A percentile compares a stretch with the other conserved stretches of the same genome.
phyloP scores from a whole-genome alignment of 1,140 invertebrate genomes.

The Pseudomyrmex dendroicus region DNA sequence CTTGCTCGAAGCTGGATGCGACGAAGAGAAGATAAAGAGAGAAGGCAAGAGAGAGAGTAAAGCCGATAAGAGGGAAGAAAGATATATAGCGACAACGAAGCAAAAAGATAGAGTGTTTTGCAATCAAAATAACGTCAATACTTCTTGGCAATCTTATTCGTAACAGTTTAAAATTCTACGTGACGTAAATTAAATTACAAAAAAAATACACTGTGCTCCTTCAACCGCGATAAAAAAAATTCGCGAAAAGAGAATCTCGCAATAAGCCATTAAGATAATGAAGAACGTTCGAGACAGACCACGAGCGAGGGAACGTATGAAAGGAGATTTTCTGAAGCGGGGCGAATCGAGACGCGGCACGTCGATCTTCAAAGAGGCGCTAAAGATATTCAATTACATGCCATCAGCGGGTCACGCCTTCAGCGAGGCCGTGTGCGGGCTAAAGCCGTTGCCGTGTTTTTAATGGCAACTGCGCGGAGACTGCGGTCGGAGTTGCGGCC shows the following conservation, averaged over 20 bases:
- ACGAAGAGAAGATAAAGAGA: not conserved
- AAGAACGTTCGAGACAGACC: not conserved
- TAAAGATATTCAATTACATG: slow-evolving; percentile 74
- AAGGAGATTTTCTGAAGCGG: slow-evolving; percentile 40
- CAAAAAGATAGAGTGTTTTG: slow-evolving; percentile 21
- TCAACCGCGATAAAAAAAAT: not conserved
- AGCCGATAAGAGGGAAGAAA: slow-evolving; percentile 21
- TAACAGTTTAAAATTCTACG: slow-evolving; percentile 9
- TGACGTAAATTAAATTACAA: not conserved
- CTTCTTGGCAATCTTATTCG: not conserved
- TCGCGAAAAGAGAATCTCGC: not conserved
- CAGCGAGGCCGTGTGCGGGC: slow-evolving; percentile 32
- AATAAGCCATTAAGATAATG: slow-evolving; percentile 30
- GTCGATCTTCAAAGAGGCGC: slow-evolving; percentile 68
- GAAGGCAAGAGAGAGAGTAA: not conserved
- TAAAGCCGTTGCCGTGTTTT: slow-evolving; percentile 62
- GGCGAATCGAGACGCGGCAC: slow-evolving; percentile 51
- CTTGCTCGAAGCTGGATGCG: slow-evolving; percentile 46
- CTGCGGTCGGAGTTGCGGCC: slow-evolving; percentile 48
- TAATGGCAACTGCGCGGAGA: slow-evolving; percentile 51
- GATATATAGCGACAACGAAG: slow-evolving; percentile 17
- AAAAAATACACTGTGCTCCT: not conserved
- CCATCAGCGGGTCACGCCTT: slow-evolving; percentile 59
- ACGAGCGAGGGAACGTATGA: not conserved
- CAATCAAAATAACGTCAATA: not conserved